These are phyloP conservation scores for Polyommatus icarus DNA, from an alignment of 2,888 invertebrate genomes.

Conservation along the genomic window DNA sequence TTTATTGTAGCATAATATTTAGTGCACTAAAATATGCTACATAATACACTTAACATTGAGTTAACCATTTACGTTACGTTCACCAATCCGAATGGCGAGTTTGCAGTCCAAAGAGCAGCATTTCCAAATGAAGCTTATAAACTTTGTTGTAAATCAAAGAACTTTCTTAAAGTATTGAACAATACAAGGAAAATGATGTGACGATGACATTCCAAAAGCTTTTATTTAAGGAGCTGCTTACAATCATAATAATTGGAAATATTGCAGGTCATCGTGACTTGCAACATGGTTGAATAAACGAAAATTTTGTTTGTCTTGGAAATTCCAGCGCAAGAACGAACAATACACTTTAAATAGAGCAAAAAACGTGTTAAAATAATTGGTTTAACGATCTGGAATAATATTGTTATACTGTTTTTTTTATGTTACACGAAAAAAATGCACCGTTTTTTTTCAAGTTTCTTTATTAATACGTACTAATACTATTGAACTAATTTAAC, in stretches of 20 bases:
- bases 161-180: not conserved
- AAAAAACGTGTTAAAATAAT: not conserved
- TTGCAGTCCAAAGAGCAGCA: no score
- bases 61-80: no score
- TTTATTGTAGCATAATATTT: no score
- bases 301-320: slow-evolving; percentile 13
- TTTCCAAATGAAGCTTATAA: not conserved
- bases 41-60: no score
- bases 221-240: not conserved
- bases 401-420: no score
- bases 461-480: no score
- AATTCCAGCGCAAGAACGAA: not conserved
- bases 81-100: no score
- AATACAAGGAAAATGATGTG: not conserved
- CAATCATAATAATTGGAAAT: slow-evolving; percentile 9
- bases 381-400: not conserved
- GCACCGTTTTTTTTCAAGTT: no score
- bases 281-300: not conserved
- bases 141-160: not conserved
- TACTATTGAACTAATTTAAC: no score
- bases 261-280: not conserved
- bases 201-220: not conserved
- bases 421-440: no score
- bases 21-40: no score
- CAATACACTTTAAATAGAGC: slow-evolving; percentile 7